A percentile compares a stretch with the other conserved stretches of the same genome.
These are phyloP conservation scores for Harpegnathos saltator DNA, from an alignment of 1,140 invertebrate species.

Conservation along the genomic window DNA sequence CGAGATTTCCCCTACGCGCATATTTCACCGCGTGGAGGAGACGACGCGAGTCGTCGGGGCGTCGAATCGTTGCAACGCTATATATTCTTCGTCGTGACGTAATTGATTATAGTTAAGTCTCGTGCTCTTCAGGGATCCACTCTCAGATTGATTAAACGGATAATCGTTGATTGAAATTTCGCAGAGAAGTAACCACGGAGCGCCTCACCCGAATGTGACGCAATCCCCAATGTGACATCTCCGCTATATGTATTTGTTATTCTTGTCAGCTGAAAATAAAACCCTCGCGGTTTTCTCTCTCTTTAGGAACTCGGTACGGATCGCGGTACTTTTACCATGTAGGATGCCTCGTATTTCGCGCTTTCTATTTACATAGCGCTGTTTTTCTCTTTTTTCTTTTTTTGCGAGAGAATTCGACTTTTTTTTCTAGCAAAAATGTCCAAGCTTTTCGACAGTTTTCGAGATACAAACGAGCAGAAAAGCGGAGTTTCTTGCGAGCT, in stretches of 20 bases:
- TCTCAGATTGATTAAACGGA: neutral
- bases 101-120: neutral
- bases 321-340: too few species aligned
- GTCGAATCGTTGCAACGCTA: neutral
- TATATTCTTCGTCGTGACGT: neutral
- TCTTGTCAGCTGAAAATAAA: neutral
- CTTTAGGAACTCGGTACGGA: too few species aligned
- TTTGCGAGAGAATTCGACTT: too few species aligned
- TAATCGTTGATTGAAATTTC: neutral
- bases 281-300: too few species aligned
- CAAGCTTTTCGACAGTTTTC: too few species aligned
- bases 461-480: too few species aligned
- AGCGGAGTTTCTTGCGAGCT: too few species aligned
- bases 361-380: too few species aligned
- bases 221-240: neutral
- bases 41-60: too few species aligned
- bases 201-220: neutral
- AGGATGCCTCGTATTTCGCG: too few species aligned
- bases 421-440: too few species aligned
- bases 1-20: conserved; percentile 28
- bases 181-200: neutral
- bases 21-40: conserved; percentile 23
- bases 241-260: neutral
- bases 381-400: too few species aligned
- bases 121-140: neutral